Base-by-base conservation (phyloP, 23 tunicate genomes). In the Trididemnum nubilum region DNA sequence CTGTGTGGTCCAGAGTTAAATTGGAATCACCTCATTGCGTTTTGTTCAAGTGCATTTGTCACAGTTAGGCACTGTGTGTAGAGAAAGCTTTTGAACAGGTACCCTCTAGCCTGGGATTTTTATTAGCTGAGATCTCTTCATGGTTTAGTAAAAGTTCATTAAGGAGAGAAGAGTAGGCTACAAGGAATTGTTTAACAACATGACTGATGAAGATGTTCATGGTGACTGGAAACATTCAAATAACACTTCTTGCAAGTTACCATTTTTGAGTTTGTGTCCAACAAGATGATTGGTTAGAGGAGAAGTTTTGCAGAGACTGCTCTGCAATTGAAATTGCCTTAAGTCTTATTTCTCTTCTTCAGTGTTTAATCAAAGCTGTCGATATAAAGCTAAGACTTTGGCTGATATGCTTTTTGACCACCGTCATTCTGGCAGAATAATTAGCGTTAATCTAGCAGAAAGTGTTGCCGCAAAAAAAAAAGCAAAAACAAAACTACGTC, bases 1-100 rank as follows among this genome's bases (percentile, higher is more conserved):
- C 67, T 23, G 67, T 77, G 24, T 77, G 82, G 82, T 77, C 82
- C 35, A 77, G 82, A 77, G 69, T 77, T 26, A 54, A 36, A 77
- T 32, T 30, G 28, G 30, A n/a, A n/a, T n/a, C n/a, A n/a, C n/a
- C n/a, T n/a, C 82, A 77, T 36, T 29, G 31, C 27, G 54, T 32
- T 52, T 35, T 58, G 28, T 54, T 54, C 51, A 34, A 54, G 26
- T 73, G 78, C 29, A 73, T 73, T 7, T 73, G 78, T 38, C 57
- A 73, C 32, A 36, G 78, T 73, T 39, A 36, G 24, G 58, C 58
- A 36, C 78, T 73, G 57, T 36, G 78, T 39, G 58, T 73, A 36
- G 78, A 73, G 32, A 37, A 73, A 36, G 78, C 78, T 23, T 73
- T 22, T 73, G 57, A 37, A 38, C 29, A 73, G 58, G 12, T 36